phyloP scores from a whole-genome alignment of 1,140 invertebrate species.

The Gryon sp. region DNA sequence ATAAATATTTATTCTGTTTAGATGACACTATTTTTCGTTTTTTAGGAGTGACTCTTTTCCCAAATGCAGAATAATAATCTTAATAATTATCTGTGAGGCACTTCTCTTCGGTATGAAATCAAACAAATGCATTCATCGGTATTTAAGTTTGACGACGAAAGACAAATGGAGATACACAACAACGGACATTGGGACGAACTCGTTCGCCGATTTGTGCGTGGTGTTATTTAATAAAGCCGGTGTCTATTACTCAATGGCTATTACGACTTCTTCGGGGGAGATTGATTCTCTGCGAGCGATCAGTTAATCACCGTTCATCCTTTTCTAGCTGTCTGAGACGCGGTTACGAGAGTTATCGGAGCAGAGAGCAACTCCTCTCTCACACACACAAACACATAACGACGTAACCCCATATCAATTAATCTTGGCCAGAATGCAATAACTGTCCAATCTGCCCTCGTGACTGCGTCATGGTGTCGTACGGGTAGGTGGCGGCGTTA shows the following conservation, averaged over 20 bases:
- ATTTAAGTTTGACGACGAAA: neutral
- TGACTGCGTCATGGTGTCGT: conserved; percentile 75
- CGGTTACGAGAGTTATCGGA: conserved; percentile 64
- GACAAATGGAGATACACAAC: conserved; percentile 10
- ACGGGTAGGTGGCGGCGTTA: conserved; percentile 72
- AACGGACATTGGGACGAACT: too few species aligned
- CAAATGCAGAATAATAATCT: conserved; percentile 3
- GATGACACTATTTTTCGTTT: too few species aligned
- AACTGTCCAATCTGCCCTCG: conserved; percentile 79
- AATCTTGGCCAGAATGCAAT: conserved; percentile 80
- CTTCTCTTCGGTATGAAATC: conserved; percentile 23
- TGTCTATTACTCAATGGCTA: conserved; percentile 75
- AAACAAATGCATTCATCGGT: conserved; percentile 2
- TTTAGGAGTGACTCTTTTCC: too few species aligned
- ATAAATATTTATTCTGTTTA: too few species aligned
- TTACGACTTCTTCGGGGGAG: conserved; percentile 66
- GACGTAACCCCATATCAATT: conserved; percentile 77
- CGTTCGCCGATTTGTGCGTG: conserved; percentile 24
- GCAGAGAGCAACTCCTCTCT: too few species aligned
- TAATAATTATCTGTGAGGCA: neutral
- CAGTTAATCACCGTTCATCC: conserved; percentile 76
- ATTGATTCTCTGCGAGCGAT: conserved; percentile 72
- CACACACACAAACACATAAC: too few species aligned
- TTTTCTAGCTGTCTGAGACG: conserved; percentile 67
- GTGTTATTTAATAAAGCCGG: conserved; percentile 73